A percentile compares a stretch with the other conserved stretches of the same genome.
Conservation (phyloP, 2,888 invertebrate species). For the Cylloceria caligata region DNA sequence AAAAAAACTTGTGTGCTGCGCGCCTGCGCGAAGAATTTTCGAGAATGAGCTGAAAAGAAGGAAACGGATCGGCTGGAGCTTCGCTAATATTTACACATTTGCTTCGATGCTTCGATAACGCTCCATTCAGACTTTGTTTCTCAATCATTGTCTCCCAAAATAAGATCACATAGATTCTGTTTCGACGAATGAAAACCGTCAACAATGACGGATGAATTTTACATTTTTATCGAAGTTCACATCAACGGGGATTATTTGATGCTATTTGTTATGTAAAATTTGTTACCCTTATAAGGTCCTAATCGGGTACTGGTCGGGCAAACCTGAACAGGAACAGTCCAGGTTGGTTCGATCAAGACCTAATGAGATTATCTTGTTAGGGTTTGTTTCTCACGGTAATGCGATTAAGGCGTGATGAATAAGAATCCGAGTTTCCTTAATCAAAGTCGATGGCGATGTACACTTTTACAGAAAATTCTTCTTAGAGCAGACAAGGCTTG, state of each 20-base stretch:
- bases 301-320: too few relatives aligned
- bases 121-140: conserved; percentile 31
- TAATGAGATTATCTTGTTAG: too few relatives aligned
- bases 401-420: background rate
- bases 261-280: too few relatives aligned
- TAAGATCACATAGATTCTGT: background rate
- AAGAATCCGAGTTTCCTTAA: background rate
- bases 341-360: too few relatives aligned
- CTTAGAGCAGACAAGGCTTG: background rate
- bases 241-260: too few relatives aligned
- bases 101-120: conserved; percentile 5
- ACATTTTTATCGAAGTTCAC: too few relatives aligned
- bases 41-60: conserved; percentile 51
- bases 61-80: conserved; percentile 49
- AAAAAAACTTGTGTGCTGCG: conserved; percentile 47
- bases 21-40: conserved; percentile 31
- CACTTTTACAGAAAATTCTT: background rate
- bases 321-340: too few relatives aligned
- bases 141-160: background rate
- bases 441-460: background rate
- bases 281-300: too few relatives aligned
- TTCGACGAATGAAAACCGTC: too few relatives aligned
- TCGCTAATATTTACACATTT: conserved; percentile 51
- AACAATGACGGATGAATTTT: too few relatives aligned
- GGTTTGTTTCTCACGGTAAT: too few relatives aligned